phyloP scores from a whole-genome alignment of 2,797 vertebrate species.

The Harpia harpyja region DNA sequence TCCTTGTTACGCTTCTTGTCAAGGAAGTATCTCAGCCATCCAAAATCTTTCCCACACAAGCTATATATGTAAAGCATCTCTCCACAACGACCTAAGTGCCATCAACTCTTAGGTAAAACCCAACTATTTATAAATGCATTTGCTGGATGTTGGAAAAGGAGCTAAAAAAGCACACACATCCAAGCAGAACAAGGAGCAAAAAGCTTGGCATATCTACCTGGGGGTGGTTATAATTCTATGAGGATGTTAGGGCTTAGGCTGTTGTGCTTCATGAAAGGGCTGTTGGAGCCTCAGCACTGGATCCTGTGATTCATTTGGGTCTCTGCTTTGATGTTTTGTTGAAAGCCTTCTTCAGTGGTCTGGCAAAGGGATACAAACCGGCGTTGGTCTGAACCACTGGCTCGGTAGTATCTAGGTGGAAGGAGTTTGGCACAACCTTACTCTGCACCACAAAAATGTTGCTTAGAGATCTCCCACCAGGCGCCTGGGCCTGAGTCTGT shows the following conservation, averaged over 20 bases:
- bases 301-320: background rate
- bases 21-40: background rate
- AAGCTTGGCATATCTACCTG: background rate
- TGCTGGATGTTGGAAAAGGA: background rate
- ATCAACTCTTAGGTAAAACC: background rate
- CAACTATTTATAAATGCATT: background rate
- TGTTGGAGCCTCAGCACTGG: background rate
- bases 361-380: background rate
- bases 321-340: background rate
- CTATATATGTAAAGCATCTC: background rate
- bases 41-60: background rate
- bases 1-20: background rate
- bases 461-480: background rate
- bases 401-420: background rate
- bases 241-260: background rate
- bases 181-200: background rate
- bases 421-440: background rate
- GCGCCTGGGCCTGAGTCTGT: background rate
- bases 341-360: background rate
- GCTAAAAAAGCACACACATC: background rate
- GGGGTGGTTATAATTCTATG: background rate
- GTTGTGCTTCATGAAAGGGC: background rate
- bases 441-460: conserved; percentile 7
- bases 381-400: background rate
- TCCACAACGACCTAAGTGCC: background rate